A percentile compares a stretch with the other conserved stretches of the same genome.
phyloP scores from a whole-genome alignment of 2,113 vertebrate genomes.

The Neogale vison region DNA sequence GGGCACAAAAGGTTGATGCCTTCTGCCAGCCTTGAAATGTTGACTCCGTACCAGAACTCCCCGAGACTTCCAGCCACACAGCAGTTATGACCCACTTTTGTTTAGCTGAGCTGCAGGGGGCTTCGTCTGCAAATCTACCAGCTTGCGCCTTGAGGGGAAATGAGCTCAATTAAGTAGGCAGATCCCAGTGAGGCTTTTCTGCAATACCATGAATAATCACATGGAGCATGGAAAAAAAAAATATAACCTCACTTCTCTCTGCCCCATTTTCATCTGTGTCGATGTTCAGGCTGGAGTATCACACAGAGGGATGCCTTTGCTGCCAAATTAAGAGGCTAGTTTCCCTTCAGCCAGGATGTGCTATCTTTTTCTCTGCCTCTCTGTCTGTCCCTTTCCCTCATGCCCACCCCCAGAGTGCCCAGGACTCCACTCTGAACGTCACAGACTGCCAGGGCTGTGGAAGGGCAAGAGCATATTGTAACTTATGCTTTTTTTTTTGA shows the following conservation, averaged over 20 bases:
- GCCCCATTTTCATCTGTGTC: conserved; percentile 9
- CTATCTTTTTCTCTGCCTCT: background rate
- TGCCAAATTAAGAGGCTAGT: background rate
- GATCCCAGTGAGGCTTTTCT: conserved; percentile 17
- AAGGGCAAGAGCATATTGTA: conserved; percentile 71
- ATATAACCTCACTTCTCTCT: background rate
- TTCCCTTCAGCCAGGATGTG: background rate
- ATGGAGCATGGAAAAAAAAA: background rate
- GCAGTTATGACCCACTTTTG: conserved; percentile 23
- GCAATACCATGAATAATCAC: background rate
- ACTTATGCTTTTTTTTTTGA: conserved; percentile 83
- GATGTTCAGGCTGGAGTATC: background rate
- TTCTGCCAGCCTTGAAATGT: background rate
- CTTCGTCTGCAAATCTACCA: background rate
- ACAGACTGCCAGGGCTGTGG: background rate
- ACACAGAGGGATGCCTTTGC: background rate
- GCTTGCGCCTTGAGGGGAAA: background rate
- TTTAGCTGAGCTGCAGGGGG: background rate
- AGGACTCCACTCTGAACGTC: background rate
- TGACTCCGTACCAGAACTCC: background rate
- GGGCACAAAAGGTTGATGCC: background rate
- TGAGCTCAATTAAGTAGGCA: conserved; percentile 50
- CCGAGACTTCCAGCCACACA: background rate
- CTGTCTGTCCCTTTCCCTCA: background rate
- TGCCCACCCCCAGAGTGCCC: background rate